phyloP scores from a whole-genome alignment of 2,113 vertebrate species.

The Muntiacus reevesi region DNA sequence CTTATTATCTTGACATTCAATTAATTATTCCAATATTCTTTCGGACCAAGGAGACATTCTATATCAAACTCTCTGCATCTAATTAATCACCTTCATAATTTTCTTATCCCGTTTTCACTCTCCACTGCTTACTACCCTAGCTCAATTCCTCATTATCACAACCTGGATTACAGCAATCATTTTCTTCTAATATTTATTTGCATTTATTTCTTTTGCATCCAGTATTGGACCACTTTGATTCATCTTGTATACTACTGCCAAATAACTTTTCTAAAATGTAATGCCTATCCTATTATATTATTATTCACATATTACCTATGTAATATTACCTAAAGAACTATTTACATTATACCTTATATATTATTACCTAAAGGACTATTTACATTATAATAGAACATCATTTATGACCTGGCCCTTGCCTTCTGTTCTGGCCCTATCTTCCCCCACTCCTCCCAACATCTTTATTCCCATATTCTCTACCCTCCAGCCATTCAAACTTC shows the following conservation, averaged over 20 bases:
- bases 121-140: background rate
- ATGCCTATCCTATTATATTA: background rate
- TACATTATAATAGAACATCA: background rate
- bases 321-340: background rate
- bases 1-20: background rate
- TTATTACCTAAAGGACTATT: background rate
- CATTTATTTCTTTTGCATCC: background rate
- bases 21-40: background rate
- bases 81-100: background rate
- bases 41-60: background rate
- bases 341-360: background rate
- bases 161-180: background rate
- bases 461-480: background rate
- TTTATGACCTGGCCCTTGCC: background rate
- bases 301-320: background rate
- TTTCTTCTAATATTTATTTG: background rate
- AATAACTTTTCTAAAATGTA: background rate
- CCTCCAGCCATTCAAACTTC: background rate
- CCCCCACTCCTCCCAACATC: accelerated
- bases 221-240: background rate
- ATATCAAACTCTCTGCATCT: background rate
- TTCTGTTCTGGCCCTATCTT: background rate
- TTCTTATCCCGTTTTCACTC: background rate
- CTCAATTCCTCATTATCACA: background rate
- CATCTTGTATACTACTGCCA: background rate